Conservation (phyloP, 92 coral and sea anemone genomes). For the Siderastrea radians region DNA sequence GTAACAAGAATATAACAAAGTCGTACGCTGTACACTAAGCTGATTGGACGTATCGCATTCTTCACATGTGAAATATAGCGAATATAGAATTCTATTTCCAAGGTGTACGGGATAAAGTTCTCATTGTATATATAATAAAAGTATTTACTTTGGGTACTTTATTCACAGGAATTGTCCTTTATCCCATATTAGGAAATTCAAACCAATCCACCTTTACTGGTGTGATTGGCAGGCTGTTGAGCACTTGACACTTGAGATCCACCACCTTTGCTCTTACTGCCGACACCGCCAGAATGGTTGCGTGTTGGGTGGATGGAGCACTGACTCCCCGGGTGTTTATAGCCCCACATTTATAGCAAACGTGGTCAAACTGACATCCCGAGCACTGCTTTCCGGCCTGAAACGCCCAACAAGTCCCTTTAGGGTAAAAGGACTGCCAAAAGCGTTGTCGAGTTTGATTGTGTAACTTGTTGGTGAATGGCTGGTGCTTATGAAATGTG, state of each 20-base stretch:
- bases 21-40: too few relatives aligned
- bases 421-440: background rate
- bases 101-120: too few relatives aligned
- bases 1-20: too few relatives aligned
- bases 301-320: background rate
- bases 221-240: constrained; percentile 16
- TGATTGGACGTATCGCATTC: too few relatives aligned
- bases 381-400: constrained; percentile 22
- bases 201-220: constrained; percentile 32
- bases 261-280: background rate
- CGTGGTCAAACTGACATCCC: constrained; percentile 30
- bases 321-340: constrained; percentile 39
- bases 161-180: too few relatives aligned
- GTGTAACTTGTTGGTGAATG: background rate
- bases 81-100: too few relatives aligned
- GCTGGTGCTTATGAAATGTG: background rate
- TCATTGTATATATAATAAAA: too few relatives aligned
- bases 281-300: background rate
- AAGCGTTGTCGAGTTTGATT: background rate
- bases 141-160: too few relatives aligned
- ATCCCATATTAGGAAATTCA: background rate
- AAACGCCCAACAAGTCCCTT: constrained; percentile 41
- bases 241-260: constrained; percentile 2
- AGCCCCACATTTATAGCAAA: constrained; percentile 29
- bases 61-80: too few relatives aligned